A percentile compares a stretch with the other conserved stretches of the same genome.
Conservation (phyloP, 2,797 vertebrate genomes). For the Myotis planiceps region DNA sequence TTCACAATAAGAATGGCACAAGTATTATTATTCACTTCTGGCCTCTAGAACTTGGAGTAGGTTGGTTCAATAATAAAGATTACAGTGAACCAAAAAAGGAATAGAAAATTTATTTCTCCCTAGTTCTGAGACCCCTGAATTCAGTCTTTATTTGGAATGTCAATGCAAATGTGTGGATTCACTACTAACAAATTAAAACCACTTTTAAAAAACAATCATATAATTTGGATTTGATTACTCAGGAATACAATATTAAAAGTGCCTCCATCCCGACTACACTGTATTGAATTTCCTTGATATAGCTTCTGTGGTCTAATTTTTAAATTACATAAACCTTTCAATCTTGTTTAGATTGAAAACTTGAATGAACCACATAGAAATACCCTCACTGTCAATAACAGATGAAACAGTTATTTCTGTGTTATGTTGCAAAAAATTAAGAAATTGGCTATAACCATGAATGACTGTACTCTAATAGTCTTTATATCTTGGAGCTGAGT, state of each 20-base stretch:
- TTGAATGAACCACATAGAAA: background rate
- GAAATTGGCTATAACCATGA: background rate
- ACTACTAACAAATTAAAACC: conserved; percentile 47
- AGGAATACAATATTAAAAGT: background rate
- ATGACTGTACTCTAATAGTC: background rate
- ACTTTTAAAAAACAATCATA: background rate
- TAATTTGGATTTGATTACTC: conserved; percentile 32
- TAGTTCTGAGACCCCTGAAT: background rate
- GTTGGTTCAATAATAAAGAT: conserved; percentile 36
- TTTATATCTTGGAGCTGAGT: background rate
- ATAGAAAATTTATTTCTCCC: background rate
- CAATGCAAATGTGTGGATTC: background rate
- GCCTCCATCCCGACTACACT: background rate
- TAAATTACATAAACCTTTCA: background rate
- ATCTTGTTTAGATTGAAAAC: background rate
- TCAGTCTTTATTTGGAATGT: background rate
- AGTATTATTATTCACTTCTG: background rate
- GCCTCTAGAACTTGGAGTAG: background rate
- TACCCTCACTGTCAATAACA: background rate
- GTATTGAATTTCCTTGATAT: background rate
- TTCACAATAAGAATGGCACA: conserved; percentile 1
- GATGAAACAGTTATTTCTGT: background rate
- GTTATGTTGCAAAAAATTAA: conserved; percentile 10
- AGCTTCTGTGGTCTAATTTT: background rate
- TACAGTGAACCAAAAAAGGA: conserved; percentile 3